phyloP scores from a whole-genome alignment of 2,888 invertebrate species.

The Caenorhabditis wallacei region DNA sequence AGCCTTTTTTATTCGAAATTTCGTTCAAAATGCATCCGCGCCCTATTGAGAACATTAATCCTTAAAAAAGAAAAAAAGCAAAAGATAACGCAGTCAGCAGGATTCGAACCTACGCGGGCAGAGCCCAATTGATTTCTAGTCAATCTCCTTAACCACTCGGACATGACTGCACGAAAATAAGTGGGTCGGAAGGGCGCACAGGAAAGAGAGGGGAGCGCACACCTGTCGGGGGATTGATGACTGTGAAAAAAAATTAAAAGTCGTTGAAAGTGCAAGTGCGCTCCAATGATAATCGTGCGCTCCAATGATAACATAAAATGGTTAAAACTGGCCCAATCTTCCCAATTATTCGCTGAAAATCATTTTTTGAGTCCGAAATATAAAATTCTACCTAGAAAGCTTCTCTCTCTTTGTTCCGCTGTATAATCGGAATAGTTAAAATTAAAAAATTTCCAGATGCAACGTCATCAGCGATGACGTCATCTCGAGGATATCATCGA shows the following conservation, averaged over 20 bases:
- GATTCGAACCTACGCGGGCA: constrained; percentile 83
- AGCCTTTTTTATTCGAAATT: too few relatives aligned
- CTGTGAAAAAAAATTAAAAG: not conserved
- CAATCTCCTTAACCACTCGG: constrained; percentile 83
- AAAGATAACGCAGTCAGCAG: constrained; percentile 78
- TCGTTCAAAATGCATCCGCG: too few relatives aligned
- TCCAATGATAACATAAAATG: not conserved
- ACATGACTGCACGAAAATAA: constrained; percentile 74
- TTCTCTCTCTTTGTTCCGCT: too few relatives aligned
- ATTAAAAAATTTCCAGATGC: constrained; percentile 70
- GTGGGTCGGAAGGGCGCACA: not conserved
- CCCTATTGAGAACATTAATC: not conserved
- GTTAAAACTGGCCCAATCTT: not conserved
- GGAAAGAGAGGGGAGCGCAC: not conserved
- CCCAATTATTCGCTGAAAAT: too few relatives aligned
- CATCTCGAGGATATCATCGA: constrained; percentile 63
- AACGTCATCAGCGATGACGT: constrained; percentile 67
- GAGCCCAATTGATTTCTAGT: constrained; percentile 83
- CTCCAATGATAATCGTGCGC: constrained; percentile 25
- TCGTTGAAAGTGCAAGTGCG: not conserved
- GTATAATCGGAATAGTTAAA: too few relatives aligned
- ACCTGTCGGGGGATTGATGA: not conserved
- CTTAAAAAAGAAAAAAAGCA: not conserved
- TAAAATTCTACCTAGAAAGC: too few relatives aligned
- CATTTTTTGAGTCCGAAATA: too few relatives aligned